Conservation (phyloP, 92 coral and sea anemone species). For the Blastomussa wellsi region DNA sequence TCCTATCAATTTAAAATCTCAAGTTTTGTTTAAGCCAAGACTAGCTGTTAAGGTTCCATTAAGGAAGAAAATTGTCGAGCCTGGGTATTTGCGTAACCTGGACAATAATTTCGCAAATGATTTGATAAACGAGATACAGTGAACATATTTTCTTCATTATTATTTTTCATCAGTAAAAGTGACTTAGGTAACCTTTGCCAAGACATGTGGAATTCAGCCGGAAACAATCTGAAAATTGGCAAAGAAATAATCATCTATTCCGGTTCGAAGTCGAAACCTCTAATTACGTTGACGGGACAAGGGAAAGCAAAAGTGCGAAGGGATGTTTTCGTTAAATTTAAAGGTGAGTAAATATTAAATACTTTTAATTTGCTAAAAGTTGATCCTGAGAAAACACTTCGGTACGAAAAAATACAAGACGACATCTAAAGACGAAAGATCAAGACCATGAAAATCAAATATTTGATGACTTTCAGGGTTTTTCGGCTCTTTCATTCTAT, state of each 20-base stretch:
- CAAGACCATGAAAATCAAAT: background rate
- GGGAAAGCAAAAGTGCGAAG: slow-evolving; percentile 19
- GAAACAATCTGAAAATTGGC: slow-evolving; percentile 24
- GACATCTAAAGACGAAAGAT: background rate
- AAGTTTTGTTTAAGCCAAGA: too few species aligned
- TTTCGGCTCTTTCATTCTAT: background rate
- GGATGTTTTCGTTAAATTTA: slow-evolving; percentile 27
- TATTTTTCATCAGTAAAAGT: background rate
- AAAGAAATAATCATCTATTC: slow-evolving; percentile 25
- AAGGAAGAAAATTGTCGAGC: background rate
- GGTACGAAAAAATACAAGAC: background rate
- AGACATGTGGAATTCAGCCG: slow-evolving; percentile 33
- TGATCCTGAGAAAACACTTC: background rate
- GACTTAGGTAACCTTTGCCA: slow-evolving; percentile 37
- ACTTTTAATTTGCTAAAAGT: background rate
- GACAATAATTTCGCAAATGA: too few species aligned
- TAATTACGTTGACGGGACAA: slow-evolving; percentile 9
- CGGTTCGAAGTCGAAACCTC: background rate
- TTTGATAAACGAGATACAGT: too few species aligned
- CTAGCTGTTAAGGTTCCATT: background rate
- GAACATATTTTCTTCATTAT: background rate
- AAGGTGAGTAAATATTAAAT: slow-evolving; percentile 15
- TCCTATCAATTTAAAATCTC: too few species aligned
- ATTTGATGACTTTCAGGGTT: background rate
- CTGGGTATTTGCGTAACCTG: too few species aligned